Percentiles rank a stretch among this genome's conserved stretches.
phyloP scores from a whole-genome alignment of 1,140 invertebrate species.

The Zaprionus camerounensis region DNA sequence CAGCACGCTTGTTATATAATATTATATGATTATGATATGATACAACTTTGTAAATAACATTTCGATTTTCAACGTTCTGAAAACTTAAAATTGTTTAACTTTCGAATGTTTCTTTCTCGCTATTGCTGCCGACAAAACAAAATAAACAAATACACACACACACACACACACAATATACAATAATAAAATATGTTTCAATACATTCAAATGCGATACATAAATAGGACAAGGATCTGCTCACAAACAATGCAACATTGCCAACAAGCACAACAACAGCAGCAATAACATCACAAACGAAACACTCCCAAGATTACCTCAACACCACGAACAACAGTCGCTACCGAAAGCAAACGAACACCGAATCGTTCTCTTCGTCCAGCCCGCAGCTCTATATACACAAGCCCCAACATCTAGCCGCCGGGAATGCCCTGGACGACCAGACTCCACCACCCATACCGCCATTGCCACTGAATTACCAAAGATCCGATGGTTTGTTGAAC shows the following conservation, averaged over 20 bases:
- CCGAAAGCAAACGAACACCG: slow-evolving; percentile 77
- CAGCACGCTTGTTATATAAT: slow-evolving; percentile 59
- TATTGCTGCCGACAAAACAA: slow-evolving; percentile 20
- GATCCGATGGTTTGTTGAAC: slow-evolving; percentile 84
- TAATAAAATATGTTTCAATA: slow-evolving; percentile 57
- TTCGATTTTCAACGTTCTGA: slow-evolving; percentile 35
- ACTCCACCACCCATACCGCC: slow-evolving; percentile 87
- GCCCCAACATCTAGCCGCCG: slow-evolving; percentile 67
- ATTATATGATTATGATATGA: slow-evolving; percentile 26
- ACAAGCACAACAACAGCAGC: slow-evolving; percentile 28
- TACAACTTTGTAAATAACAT: slow-evolving; percentile 70
- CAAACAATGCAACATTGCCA: slow-evolving; percentile 41
- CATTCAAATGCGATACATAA: slow-evolving; percentile 47
- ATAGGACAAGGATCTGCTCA: slow-evolving; percentile 69
- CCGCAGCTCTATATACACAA: slow-evolving; percentile 79
- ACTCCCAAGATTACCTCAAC: slow-evolving; percentile 70
- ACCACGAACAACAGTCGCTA: slow-evolving; percentile 73
- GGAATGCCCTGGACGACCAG: slow-evolving; percentile 70
- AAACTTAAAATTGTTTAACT: slow-evolving; percentile 49
- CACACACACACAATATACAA: slow-evolving; percentile 34
- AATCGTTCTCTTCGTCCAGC: slow-evolving; percentile 79
- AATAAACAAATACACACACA: slow-evolving; percentile 35
- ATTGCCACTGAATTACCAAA: slow-evolving; percentile 86
- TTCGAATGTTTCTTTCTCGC: slow-evolving; percentile 42
- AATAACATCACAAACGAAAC: slow-evolving; percentile 63